Base-by-base conservation (phyloP, 2,113 vertebrate species). In the Cichladusa arquata region DNA sequence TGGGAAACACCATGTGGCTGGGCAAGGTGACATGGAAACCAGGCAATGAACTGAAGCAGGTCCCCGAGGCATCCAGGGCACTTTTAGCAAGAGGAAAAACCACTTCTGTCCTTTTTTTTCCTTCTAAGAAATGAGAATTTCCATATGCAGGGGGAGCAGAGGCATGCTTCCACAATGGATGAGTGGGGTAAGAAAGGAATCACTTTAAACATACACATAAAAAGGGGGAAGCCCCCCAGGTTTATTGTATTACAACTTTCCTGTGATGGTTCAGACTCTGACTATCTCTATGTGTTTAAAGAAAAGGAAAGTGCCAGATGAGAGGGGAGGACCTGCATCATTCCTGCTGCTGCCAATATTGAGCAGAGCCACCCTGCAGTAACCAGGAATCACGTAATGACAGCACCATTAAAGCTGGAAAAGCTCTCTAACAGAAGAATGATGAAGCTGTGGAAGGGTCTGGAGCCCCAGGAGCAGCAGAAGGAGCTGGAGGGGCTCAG, bases 1-100 rank as follows among this genome's bases (percentile, higher is more conserved):
- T 51, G 29, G 92, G 40, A 76, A 90, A 81, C 33, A 77, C 54
- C 62, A 33, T 0, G 12, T 4, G 44, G 69, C 82, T 67, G 73
- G 67, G 62, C 14, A 76, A 69, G 74, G 60, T 45, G 19, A 50
- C 0, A 1, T 11, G 54, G 72, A n/a, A 77, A 54, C 8, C 50
- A 47, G 40, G 45, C 62, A 44, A 3, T 11, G 71, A 82, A 54
- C 14, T 25, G 4, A n/a, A 44, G 53, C 44, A 36, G 26, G 57
- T 57, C 24, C 28, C 42, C 0, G 3, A 11, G 51, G 28, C 62
- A 69, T 29, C 29, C 29, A 6, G 22, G 1, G 29, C 0, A 1
- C 36, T 51, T 29, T 19, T 14, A 72, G 45, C 23, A 62, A 16
- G 47, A 58, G 25, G 29, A 40, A 89, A 83, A 80, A 25, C 0